Evolutionary conservation across 2,113 vertebrate species (phyloP).

Genomic region (Centropristis striata): DNA sequence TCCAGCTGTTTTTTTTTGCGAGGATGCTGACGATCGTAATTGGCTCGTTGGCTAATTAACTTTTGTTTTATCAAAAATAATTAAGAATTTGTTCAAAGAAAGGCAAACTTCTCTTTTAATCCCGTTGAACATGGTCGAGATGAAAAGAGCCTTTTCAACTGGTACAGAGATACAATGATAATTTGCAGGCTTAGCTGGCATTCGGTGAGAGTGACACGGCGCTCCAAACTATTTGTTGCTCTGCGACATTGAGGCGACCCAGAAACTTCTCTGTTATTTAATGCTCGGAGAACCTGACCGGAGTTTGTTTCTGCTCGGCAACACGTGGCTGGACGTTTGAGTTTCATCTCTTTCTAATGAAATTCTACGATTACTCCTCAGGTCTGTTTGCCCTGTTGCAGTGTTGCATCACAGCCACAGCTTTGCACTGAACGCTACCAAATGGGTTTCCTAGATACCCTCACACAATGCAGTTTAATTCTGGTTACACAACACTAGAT

Average conservation of each 20-base stretch:
- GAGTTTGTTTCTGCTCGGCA: constrained; percentile 51
- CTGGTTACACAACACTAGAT: constrained; percentile 72
- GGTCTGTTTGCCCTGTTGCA: constrained; percentile 18
- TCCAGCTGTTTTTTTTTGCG: constrained; percentile 1
- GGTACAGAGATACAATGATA: constrained; percentile 19
- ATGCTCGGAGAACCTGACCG: constrained; percentile 49
- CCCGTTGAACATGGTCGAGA: constrained; percentile 35
- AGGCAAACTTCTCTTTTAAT: constrained; percentile 46
- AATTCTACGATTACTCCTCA: constrained; percentile 49
- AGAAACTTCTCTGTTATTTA: constrained; percentile 73
- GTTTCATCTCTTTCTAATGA: constrained; percentile 53
- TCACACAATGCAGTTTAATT: constrained; percentile 61
- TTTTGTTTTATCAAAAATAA: constrained; percentile 56
- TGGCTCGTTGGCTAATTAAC: constrained; percentile 31
- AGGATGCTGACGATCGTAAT: constrained; percentile 10
- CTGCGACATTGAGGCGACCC: constrained; percentile 75
- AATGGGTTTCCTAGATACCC: constrained; percentile 64
- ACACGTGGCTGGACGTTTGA: constrained; percentile 12
- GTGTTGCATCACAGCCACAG: constrained; percentile 56
- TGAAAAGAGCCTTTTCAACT: constrained; percentile 42
- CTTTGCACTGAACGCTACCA: constrained; percentile 29
- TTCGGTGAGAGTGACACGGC: constrained; percentile 32
- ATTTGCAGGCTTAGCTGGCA: constrained; percentile 50
- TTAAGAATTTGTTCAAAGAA: constrained; percentile 50
- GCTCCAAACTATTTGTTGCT: constrained; percentile 57